phyloP scores from a whole-genome alignment of 2,113 vertebrate species.

The Thalassoma bifasciatum region DNA sequence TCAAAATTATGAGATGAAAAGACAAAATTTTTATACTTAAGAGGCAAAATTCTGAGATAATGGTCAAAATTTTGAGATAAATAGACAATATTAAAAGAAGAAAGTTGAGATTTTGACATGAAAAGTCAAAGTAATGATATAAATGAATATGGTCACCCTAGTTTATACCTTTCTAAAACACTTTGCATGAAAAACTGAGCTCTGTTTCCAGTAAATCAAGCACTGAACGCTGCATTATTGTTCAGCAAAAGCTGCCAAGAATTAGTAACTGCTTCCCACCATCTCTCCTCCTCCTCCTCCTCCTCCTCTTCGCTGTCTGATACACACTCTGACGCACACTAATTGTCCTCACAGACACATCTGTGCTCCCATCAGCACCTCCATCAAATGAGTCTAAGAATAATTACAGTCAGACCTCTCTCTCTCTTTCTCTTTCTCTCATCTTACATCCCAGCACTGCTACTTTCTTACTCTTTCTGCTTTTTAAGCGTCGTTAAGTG shows the following conservation, averaged over 20 bases:
- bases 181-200: too few species aligned
- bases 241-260: conserved; percentile 3
- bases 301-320: conserved; percentile 8
- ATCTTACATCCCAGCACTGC: neutral
- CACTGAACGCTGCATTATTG: conserved; percentile 12
- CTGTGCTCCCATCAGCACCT: conserved; percentile 41
- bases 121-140: too few species aligned
- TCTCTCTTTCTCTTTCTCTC: neutral
- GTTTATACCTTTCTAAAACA: too few species aligned
- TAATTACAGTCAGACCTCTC: conserved; percentile 34
- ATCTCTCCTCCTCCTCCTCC: neutral
- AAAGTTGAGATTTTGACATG: too few species aligned
- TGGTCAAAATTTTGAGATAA: too few species aligned
- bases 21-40: too few species aligned
- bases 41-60: too few species aligned
- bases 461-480: neutral
- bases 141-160: too few species aligned
- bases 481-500: conserved; percentile 26
- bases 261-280: neutral
- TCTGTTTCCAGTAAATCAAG: too few species aligned
- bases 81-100: too few species aligned
- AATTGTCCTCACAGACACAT: conserved; percentile 48
- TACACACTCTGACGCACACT: conserved; percentile 20
- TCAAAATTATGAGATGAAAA: too few species aligned
- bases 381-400: conserved; percentile 50